phyloP scores from a whole-genome alignment of 2,113 vertebrate species.

The Acinonyx jubatus region DNA sequence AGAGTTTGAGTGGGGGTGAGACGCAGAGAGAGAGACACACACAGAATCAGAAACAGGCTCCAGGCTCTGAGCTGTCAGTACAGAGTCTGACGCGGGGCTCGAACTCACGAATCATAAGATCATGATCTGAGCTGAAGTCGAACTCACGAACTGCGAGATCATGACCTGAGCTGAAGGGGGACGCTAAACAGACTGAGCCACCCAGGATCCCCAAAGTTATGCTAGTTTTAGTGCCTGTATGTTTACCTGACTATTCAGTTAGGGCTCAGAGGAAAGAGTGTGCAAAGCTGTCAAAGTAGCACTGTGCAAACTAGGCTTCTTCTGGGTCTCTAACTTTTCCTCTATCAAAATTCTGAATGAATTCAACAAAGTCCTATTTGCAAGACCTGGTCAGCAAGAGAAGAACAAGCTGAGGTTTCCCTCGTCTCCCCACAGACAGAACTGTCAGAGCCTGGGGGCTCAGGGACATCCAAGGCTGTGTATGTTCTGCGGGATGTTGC shows the following conservation, averaged over 20 bases:
- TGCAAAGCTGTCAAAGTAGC: neutral
- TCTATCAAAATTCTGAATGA: neutral
- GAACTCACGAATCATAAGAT: too few relatives aligned
- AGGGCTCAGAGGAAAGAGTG: neutral
- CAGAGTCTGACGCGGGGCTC: too few relatives aligned
- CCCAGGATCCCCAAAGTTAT: neutral
- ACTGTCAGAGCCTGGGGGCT: neutral
- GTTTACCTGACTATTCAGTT: neutral
- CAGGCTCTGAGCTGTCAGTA: too few relatives aligned
- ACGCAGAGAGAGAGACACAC: too few relatives aligned
- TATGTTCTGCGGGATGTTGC: neutral
- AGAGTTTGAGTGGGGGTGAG: too few relatives aligned
- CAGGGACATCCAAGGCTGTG: neutral
- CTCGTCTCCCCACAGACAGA: neutral
- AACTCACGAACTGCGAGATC: too few relatives aligned
- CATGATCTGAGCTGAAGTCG: too few relatives aligned
- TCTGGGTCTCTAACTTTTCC: neutral
- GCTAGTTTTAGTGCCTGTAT: neutral
- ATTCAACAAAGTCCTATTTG: neutral
- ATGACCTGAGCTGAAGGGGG: too few relatives aligned
- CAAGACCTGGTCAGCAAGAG: neutral
- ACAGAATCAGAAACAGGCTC: too few relatives aligned
- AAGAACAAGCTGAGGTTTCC: neutral
- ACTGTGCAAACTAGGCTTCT: neutral
- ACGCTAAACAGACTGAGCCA: too few relatives aligned